Base-by-base conservation (phyloP, 2,888 invertebrate species). In the Tanypteryx hageni region DNA sequence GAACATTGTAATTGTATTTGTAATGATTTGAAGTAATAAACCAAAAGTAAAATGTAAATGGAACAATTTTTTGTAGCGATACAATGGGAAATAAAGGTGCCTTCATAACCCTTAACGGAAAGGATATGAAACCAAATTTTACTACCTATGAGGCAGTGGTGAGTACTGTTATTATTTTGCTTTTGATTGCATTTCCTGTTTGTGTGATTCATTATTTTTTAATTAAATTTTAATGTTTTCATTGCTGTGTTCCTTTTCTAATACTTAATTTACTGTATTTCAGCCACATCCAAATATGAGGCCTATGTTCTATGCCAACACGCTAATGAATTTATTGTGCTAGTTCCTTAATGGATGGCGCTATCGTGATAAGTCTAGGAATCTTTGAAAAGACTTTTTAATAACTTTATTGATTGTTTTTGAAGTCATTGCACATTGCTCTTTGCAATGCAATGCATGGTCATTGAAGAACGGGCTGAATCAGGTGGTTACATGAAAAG, bases 41-140 rank as follows among this genome's bases (percentile, higher is more conserved):
- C 5, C 11, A 57, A 14, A 4, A n/a, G 5, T 68, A 22, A 68
- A 22, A 11, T 68, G 18, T 9, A 27, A 13, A 76, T 27, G 5
- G 16, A n/a, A 84, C 81, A 94, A 93, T 93, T 92, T 93, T 92
- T 96, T 96, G 81, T 95, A 99, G 99, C 97, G 99, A 99, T 97
- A 98, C 99, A 93, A 99, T 99, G 98, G 99, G 99, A 94, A 99
- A 99, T 96, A 97, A 98, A 95, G 99, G 99, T 95, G 99, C 99
- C 94, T 99, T 98, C 96, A 99, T 99, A 94, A 99, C 97, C 94
- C 96, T 99, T 95, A 98, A 97, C 93, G 99, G 99, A 93, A 97
- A 97, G 95, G 97, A 98, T 95, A 97, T 99, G 96, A 97, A 96
- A 95, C 99, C 99, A 85, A 97, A 98, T 94, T 99, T 97, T 95